These are phyloP conservation scores for Ceyx margarethae DNA, from an alignment of 2,113 vertebrate species.

Conservation along the genomic window DNA sequence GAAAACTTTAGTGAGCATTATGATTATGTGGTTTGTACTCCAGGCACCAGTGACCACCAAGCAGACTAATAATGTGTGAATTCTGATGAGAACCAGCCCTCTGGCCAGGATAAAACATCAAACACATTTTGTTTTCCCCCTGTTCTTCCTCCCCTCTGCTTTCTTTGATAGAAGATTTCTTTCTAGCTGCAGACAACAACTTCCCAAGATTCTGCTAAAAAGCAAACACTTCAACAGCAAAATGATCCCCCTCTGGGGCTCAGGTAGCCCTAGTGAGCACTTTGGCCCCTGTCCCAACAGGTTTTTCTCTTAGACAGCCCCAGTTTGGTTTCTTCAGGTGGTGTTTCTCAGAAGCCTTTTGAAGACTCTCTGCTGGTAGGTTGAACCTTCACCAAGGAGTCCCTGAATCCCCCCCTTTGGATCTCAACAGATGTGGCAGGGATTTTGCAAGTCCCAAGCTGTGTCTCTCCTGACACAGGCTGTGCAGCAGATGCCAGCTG, in stretches of 20 bases:
- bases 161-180: neutral
- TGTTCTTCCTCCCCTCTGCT: neutral
- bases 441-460: neutral
- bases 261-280: neutral
- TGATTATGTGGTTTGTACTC: constrained; percentile 47
- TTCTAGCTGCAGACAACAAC: neutral
- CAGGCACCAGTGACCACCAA: constrained; percentile 18
- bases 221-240: neutral
- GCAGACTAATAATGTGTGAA: neutral
- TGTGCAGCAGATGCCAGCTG: neutral
- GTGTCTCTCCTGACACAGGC: neutral
- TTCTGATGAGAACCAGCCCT: constrained; percentile 32
- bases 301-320: neutral
- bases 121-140: neutral
- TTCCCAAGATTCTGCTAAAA: neutral
- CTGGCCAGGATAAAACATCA: constrained; percentile 13
- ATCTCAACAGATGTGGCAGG: neutral
- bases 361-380: neutral
- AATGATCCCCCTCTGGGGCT: neutral
- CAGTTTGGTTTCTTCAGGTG: neutral
- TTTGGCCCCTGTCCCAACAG: neutral
- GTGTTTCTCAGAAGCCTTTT: neutral
- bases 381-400: neutral
- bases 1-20: constrained; percentile 58
- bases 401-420: neutral